These are phyloP conservation scores for Solea solea DNA, from an alignment of 2,113 vertebrate species.

Conservation along the genomic window DNA sequence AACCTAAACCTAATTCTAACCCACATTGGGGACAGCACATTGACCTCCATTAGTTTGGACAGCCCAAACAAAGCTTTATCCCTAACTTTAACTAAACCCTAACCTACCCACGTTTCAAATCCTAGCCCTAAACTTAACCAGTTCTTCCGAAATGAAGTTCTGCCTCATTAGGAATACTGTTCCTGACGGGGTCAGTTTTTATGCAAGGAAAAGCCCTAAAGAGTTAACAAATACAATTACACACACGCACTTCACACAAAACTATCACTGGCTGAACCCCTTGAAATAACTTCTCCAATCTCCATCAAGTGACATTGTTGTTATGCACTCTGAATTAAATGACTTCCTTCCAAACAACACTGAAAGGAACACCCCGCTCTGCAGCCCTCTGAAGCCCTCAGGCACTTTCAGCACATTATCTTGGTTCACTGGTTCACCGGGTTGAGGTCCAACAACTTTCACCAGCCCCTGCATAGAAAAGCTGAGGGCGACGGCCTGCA, in stretches of 20 bases:
- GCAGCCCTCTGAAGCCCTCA: slow-evolving; percentile 47
- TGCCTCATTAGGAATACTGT: too few relatives aligned
- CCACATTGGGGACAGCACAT: too few relatives aligned
- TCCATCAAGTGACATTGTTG: slow-evolving; percentile 5
- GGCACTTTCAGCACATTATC: slow-evolving; percentile 66
- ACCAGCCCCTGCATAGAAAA: slow-evolving; percentile 42
- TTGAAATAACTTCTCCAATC: slow-evolving; percentile 2
- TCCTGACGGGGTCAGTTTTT: too few relatives aligned
- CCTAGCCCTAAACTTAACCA: too few relatives aligned
- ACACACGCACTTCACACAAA: not conserved
- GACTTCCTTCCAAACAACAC: slow-evolving; percentile 24
- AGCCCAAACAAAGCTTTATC: too few relatives aligned
- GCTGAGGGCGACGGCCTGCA: slow-evolving; percentile 41
- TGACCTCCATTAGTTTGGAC: too few relatives aligned
- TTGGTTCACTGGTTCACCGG: slow-evolving; percentile 68
- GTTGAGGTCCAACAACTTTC: slow-evolving; percentile 54
- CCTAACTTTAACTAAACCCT: too few relatives aligned
- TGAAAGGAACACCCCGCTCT: slow-evolving; percentile 32
- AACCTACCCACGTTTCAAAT: too few relatives aligned
- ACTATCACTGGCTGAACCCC: not conserved
- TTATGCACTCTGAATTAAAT: slow-evolving; percentile 24
- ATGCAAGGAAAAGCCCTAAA: too few relatives aligned
- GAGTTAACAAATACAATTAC: too few relatives aligned
- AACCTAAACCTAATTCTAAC: too few relatives aligned
- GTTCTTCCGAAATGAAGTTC: too few relatives aligned